These are phyloP conservation scores for Solen grandis DNA, from an alignment of 1,140 invertebrate genomes.

Conservation along the genomic window DNA sequence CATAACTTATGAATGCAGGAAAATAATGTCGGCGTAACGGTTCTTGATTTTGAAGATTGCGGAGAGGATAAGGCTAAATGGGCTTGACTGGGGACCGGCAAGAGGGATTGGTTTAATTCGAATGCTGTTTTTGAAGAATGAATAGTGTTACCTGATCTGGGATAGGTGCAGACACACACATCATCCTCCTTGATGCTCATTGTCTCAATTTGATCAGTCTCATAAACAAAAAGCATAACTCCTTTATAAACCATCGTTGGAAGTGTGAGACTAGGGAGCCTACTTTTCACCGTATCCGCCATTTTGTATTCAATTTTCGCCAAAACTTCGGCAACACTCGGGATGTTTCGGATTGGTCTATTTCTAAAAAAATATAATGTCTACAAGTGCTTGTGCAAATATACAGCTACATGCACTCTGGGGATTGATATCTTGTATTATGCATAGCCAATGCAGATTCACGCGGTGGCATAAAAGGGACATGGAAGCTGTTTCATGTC, in stretches of 20 bases:
- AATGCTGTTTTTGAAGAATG: no score
- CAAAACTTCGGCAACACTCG: not conserved
- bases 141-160: slow-evolving; percentile 38
- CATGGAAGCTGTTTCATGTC: not conserved
- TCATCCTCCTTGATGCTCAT: slow-evolving; percentile 27
- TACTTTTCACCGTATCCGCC: no score
- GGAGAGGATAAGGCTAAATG: no score
- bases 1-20: no score
- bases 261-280: slow-evolving; percentile 13
- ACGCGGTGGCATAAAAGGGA: not conserved
- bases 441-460: not conserved
- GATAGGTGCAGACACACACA: slow-evolving; percentile 22
- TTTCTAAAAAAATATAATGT: not conserved
- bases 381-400: not conserved
- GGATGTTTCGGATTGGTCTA: not conserved
- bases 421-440: not conserved
- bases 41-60: no score
- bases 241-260: slow-evolving; percentile 15
- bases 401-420: not conserved
- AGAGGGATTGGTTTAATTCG: no score
- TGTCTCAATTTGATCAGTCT: slow-evolving; percentile 28
- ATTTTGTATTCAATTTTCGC: no score
- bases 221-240: slow-evolving; percentile 17
- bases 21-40: no score
- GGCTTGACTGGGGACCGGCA: no score